Evolutionary conservation across 2,113 vertebrate genomes (phyloP), one percentile per base, ranked within the genome.

Genomic region (Spheniscus mendiculus): DNA sequence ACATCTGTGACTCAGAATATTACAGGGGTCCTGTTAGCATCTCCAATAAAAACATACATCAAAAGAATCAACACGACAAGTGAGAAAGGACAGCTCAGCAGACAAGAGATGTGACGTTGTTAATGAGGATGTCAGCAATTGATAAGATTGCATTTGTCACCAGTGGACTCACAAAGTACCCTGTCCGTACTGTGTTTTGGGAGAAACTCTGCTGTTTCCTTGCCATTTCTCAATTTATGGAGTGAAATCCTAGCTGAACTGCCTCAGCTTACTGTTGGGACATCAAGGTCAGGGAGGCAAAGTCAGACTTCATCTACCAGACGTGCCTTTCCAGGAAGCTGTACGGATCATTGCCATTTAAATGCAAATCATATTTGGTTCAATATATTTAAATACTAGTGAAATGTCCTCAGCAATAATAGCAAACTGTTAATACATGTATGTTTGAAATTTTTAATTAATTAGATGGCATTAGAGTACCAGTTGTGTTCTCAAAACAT

Each of bases 391-490:
- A 95, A 96, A 93, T 85, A 91, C 50, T 62, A 91, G 53, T 19
- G 14, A 95, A 91, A 94, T 70, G 73, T 96, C 84, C 91, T 85
- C 15, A 0, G 66, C 79, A 94, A 74, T 90, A 94, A 83, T 5
- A 95, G 62, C 79, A 94, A 87, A 77, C 78, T 94, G 74, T 78
- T 96, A 95, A 96, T 94, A 88, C 47, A 47, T 72, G 86, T 89
- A 67, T 80, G 67, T 86, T 93, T 45, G 78, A 91, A 95, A 94
- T 83, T 95, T 63, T 90, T 94, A 95, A 96, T 96, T 97, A 97
- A 96, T 96, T 92, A 63, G 83, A 83, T 81, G 82, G 72, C 82
- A 93, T 94, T 92, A 86, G 71, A 90, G 53, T 72, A 81, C 47
- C 63, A 77, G 71, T 90, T 96, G 78, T 83, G 52, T 70, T 88